Base-by-base conservation (phyloP, 2,113 vertebrate genomes). In the Prunella fulvescens region DNA sequence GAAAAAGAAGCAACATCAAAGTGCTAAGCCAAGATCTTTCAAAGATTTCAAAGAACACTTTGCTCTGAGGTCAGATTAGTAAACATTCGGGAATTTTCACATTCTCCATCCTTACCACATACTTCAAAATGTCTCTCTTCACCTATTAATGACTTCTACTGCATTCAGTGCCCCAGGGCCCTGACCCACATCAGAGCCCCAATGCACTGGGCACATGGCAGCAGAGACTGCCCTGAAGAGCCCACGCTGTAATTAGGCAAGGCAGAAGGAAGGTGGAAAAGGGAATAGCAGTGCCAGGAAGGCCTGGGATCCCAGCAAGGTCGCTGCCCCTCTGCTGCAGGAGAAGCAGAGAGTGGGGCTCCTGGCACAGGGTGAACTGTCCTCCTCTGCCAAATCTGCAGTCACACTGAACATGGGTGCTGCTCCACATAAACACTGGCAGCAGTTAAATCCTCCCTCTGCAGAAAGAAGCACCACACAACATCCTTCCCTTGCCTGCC, bases 71-170 rank as follows among this genome's bases (percentile, higher is more conserved):
- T 95, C 65, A 54, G 54, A 47, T 37, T 72, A 78, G 54, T 17
- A 90, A 88, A 83, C 60, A 29, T 58, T 54, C 19, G 44, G 79
- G 90, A 88, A 88, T 95, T 92, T 51, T 67, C 77, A 9, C n/a
- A 24, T 70, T 58, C 62, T 77, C 61, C 20, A 67, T 47, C 66
- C 29, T 84, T 42, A 53, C 28, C 3, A 0, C 39, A 40, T 5
- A 9, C 58, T 44, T 79, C 50, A 78, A 51, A 88, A 19, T 24
- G 64, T 82, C 85, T 78, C 33, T 56, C 51, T 83, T 91, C 79
- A 77, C 88, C 90, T 90, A 81, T 90, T 96, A 93, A 93, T 60
- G 64, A 62, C 57, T 94, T 88, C 31, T 48, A 40, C 40, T 16
- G 37, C 22, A 39, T n/a, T 73, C 37, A 71, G 35, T 53, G 64